These are phyloP conservation scores for Epicauta chinensis DNA, from an alignment of 1,140 invertebrate species.

Conservation along the genomic window DNA sequence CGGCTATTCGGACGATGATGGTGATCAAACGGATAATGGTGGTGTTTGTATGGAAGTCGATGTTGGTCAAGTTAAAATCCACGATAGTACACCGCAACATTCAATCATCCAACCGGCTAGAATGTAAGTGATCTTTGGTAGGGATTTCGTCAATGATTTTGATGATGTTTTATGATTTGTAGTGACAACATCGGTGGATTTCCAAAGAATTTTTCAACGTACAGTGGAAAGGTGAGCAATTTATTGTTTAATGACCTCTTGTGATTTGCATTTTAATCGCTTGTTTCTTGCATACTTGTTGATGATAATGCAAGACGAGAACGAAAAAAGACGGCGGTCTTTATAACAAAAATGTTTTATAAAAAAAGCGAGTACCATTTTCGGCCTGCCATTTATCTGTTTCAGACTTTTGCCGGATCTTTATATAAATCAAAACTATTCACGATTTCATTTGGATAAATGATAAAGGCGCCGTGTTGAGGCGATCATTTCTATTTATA, in stretches of 20 bases:
- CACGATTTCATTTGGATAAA: no score
- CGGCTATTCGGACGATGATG: constrained; percentile 31
- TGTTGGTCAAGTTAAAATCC: constrained; percentile 67
- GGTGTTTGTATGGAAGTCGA: constrained; percentile 54
- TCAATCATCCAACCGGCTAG: constrained; percentile 54
- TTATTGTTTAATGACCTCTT: constrained; percentile 15
- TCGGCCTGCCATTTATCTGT: no score
- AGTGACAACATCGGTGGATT: constrained; percentile 18
- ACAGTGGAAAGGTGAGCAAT: constrained; percentile 17
- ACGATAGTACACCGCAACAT: constrained; percentile 65
- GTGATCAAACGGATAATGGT: constrained; percentile 41
- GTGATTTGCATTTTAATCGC: constrained; percentile 15
- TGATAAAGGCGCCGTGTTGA: no score
- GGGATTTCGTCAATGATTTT: background rate
- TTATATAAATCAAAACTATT: no score
- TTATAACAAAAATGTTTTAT: no score
- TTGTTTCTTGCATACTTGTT: background rate
- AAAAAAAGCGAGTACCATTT: no score
- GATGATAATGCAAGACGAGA: no score
- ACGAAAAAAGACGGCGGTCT: no score
- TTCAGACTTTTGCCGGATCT: no score
- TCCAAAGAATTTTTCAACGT: constrained; percentile 11
- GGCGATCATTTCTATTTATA: no score
- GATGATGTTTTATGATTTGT: constrained; percentile 8
- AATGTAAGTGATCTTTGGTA: constrained; percentile 21